Evolutionary conservation across 2,113 vertebrate genomes (phyloP), one percentile per base, ranked within the genome.

Genomic region (Pipa parva): DNA sequence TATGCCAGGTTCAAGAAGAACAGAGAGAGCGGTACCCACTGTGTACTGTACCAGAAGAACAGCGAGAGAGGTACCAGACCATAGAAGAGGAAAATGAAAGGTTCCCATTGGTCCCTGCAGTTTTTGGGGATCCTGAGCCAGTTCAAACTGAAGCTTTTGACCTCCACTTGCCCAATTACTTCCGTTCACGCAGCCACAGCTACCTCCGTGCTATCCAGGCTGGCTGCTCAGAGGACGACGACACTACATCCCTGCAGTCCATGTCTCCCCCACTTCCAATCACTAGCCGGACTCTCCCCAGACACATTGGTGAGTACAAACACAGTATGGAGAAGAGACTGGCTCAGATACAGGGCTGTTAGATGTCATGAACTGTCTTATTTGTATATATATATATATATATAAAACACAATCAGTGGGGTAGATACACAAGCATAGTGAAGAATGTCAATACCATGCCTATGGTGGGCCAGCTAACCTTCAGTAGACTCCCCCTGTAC

Each of bases 191-290:
- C 75, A 98, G 95, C 89, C 97, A 98, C 85, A 99, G 97, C 87
- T 99, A 99, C 87, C 92, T 98, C 81, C 92, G 95, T n/a, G 97
- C 97, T 82, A 98, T 99, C 78, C 97, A 98, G 81, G 97, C 95
- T 0, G 97, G 97, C 82, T 99, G 95, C 75, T 98, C 97, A 26
- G 95, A 99, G 81, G 97, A 98, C 1, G 95, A 98, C 48, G 97
- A 99, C 87, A 90, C 88, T 0, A 84, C 89, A 28, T 99, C 97
- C 50, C 48, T 96, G 18, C 93, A 92, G 75, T 99, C 97, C 15
- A 89, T 94, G 78, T 97, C 95, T 13, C 95, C 95, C 0, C 95
- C 97, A 0, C 92, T 88, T 2, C 82, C 85, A 11, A 87, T 92
- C 78, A 94, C 91, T 51, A 90, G 96, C 71, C 90, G 91, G 76